These are phyloP conservation scores for Cryptosula pallasiana DNA, from an alignment of 2,888 invertebrate genomes.

Conservation along the genomic window DNA sequence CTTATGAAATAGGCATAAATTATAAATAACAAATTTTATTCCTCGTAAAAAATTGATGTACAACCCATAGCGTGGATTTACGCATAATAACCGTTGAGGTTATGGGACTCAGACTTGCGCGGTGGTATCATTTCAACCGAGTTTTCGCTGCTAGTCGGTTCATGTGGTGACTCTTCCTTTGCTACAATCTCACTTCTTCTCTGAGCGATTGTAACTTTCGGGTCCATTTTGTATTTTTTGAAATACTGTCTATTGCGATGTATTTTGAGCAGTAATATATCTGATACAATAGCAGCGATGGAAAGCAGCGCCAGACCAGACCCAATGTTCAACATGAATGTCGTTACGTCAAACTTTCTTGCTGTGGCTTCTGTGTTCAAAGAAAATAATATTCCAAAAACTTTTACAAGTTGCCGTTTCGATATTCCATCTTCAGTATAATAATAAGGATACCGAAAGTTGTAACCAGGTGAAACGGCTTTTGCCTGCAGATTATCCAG, in stretches of 20 bases:
- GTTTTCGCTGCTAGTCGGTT: too few species aligned
- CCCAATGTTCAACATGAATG: constrained; percentile 28
- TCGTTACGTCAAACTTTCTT: constrained; percentile 27
- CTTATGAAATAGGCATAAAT: too few species aligned
- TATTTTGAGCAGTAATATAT: constrained; percentile 28
- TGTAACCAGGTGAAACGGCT: constrained; percentile 12
- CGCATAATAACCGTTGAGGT: too few species aligned
- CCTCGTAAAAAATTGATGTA: too few species aligned
- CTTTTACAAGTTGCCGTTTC: constrained; percentile 9
- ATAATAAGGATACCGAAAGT: constrained; percentile 6
- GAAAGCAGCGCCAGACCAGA: constrained; percentile 28
- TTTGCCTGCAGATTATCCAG: neutral
- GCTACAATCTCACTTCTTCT: too few species aligned
- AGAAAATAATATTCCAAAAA: neutral
- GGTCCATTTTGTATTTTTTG: constrained; percentile 27
- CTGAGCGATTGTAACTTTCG: too few species aligned
- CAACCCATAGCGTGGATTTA: too few species aligned
- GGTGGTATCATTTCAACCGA: too few species aligned
- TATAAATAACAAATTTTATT: too few species aligned
- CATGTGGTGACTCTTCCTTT: too few species aligned
- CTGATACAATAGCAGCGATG: constrained; percentile 27
- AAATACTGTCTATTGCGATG: constrained; percentile 28
- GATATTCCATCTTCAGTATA: constrained; percentile 2
- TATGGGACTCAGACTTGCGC: too few species aligned
- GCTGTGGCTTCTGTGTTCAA: constrained; percentile 23